phyloP scores from a whole-genome alignment of 2,113 vertebrate genomes.

The Scomber japonicus region DNA sequence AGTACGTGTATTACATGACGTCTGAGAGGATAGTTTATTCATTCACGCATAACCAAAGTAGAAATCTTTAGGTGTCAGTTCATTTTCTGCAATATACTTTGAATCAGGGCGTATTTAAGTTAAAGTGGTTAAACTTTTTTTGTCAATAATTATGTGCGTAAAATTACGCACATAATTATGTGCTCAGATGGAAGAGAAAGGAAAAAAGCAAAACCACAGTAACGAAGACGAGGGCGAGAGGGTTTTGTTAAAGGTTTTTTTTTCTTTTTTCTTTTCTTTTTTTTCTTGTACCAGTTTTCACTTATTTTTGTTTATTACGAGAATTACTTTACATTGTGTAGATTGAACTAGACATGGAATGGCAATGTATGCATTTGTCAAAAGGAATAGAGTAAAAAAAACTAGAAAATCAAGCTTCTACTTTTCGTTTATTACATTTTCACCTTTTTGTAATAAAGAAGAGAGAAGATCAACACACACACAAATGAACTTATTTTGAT shows the following conservation, averaged over 20 bases:
- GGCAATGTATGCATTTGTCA: background rate
- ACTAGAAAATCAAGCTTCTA: background rate
- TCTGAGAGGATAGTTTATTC: background rate
- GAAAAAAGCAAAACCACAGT: background rate
- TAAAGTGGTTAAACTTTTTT: background rate
- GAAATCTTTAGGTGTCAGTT: background rate
- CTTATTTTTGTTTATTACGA: background rate
- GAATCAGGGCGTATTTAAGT: background rate
- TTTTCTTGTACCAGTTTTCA: background rate
- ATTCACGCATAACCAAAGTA: background rate
- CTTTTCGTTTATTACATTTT: background rate
- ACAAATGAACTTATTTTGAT: background rate
- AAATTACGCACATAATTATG: constrained; percentile 42
- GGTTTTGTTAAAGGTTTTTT: too few species aligned
- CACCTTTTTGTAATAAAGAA: background rate
- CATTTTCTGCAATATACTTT: background rate
- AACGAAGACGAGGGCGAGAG: too few species aligned
- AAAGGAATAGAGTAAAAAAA: background rate
- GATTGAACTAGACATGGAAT: background rate
- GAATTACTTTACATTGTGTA: background rate
- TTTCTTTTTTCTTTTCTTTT: too few species aligned
- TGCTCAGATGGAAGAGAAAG: background rate
- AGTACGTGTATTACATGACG: background rate
- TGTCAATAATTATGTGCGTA: constrained; percentile 35
- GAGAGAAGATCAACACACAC: too few species aligned